Conservation (phyloP, 2,113 vertebrate species). For the Ceyx margarethae region DNA sequence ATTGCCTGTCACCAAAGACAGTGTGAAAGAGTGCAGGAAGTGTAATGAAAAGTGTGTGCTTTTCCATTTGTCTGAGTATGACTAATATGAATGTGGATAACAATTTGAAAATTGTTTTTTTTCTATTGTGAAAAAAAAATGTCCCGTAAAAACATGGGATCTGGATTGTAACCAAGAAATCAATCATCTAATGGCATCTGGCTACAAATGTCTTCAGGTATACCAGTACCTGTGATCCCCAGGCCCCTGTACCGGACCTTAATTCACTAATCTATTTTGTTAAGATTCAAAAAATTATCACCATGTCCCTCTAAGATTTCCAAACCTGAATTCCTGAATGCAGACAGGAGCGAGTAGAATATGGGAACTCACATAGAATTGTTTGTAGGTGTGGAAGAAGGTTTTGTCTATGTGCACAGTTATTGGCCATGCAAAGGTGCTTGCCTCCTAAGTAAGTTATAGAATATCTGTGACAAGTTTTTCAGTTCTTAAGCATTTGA, state of each 20-base stretch:
- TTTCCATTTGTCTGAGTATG: not conserved
- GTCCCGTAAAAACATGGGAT: not conserved
- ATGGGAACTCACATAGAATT: not conserved
- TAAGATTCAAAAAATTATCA: not conserved
- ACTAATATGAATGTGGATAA: not conserved
- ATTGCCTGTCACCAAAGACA: not conserved
- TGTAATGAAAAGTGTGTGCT: not conserved
- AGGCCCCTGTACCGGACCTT: not conserved
- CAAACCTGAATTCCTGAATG: not conserved
- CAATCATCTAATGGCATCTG: not conserved
- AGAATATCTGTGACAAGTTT: not conserved
- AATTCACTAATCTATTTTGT: not conserved
- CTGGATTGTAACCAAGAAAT: not conserved
- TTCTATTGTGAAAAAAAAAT: not conserved
- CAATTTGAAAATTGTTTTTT: not conserved
- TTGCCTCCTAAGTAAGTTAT: not conserved
- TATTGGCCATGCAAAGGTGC: not conserved
- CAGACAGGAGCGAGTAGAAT: not conserved
- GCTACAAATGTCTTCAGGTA: not conserved
- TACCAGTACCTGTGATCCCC: not conserved
- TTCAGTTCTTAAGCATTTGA: not conserved
- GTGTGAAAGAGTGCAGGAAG: not conserved
- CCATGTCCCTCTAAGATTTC: not conserved
- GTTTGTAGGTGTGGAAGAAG: not conserved
- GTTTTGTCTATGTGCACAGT: not conserved